phyloP scores from a whole-genome alignment of 1,140 invertebrate species.

The Eupristina koningsbergeri region DNA sequence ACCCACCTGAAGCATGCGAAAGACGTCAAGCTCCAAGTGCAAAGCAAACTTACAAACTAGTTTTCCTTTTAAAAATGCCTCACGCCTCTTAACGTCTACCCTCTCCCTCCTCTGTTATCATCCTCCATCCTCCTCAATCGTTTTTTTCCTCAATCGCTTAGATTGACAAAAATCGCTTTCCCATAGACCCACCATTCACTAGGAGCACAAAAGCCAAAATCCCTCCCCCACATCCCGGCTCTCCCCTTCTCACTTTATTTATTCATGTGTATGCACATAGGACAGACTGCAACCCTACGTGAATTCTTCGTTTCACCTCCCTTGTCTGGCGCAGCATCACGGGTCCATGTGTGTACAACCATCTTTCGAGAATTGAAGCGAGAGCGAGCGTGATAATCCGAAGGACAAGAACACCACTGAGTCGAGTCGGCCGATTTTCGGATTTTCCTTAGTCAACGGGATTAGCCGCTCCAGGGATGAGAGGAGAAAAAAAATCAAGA shows the following conservation, averaged over 20 bases:
- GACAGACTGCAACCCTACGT: neutral
- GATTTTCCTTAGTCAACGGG: slow-evolving; percentile 45
- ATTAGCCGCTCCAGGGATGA: neutral
- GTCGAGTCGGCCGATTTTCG: slow-evolving; percentile 18
- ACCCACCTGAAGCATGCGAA: neutral
- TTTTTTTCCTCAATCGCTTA: neutral
- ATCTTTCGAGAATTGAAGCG: neutral
- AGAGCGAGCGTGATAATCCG: slow-evolving; percentile 19
- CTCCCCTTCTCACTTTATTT: too few relatives aligned
- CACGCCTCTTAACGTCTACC: too few relatives aligned
- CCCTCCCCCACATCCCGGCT: neutral
- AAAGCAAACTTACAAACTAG: slow-evolving; percentile 8
- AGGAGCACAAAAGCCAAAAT: neutral
- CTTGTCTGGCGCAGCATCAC: neutral
- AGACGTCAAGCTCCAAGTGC: slow-evolving; percentile 14
- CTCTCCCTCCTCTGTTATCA: too few relatives aligned
- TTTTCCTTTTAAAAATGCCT: slow-evolving; percentile 15
- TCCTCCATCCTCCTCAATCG: neutral
- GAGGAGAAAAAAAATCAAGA: neutral
- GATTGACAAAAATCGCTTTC: slow-evolving; percentile 9
- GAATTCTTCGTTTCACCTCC: neutral
- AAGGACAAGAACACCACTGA: neutral
- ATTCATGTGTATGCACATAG: neutral
- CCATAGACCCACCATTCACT: slow-evolving; percentile 9
- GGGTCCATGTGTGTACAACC: neutral